A percentile compares a stretch with the other conserved stretches of the same genome.
Conservation (phyloP, 2,888 invertebrate genomes). For the Dynastes maya region DNA sequence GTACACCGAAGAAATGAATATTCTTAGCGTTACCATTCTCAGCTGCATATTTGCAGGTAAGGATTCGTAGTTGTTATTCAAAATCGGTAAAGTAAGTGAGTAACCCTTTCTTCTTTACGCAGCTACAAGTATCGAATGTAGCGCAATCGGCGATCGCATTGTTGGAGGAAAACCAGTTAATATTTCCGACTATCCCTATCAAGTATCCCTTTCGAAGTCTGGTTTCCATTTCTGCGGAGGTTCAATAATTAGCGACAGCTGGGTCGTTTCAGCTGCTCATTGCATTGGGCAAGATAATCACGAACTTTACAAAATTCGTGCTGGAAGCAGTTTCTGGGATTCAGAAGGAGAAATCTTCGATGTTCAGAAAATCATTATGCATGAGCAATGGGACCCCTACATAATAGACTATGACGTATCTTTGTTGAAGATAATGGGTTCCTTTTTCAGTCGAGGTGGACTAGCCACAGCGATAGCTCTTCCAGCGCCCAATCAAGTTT, state of each 20-base stretch:
- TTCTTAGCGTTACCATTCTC: too few relatives aligned
- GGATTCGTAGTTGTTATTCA: too few relatives aligned
- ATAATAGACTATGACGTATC: constrained; percentile 64
- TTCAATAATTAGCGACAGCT: constrained; percentile 55
- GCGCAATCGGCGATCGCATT: constrained; percentile 58
- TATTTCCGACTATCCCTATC: constrained; percentile 63
- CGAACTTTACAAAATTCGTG: constrained; percentile 54
- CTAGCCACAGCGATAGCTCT: constrained; percentile 24
- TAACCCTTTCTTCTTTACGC: not conserved
- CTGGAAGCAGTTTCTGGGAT: constrained; percentile 26
- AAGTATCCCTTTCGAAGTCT: constrained; percentile 56
- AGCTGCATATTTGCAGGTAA: too few relatives aligned
- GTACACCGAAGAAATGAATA: too few relatives aligned
- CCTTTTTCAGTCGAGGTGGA: constrained; percentile 32
- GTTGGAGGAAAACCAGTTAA: constrained; percentile 62
- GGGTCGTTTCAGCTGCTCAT: constrained; percentile 58
- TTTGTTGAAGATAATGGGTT: constrained; percentile 61
- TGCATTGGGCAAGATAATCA: constrained; percentile 49
- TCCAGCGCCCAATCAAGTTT: constrained; percentile 44
- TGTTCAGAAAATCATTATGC: constrained; percentile 54
- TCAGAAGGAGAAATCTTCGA: too few relatives aligned
- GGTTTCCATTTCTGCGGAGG: constrained; percentile 57
- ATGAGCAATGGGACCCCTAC: constrained; percentile 58
- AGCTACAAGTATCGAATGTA: constrained; percentile 10
- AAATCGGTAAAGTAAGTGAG: too few relatives aligned